Evolutionary conservation across 2,888 invertebrate species (phyloP).

Genomic region (Argynnis bischoffii): DNA sequence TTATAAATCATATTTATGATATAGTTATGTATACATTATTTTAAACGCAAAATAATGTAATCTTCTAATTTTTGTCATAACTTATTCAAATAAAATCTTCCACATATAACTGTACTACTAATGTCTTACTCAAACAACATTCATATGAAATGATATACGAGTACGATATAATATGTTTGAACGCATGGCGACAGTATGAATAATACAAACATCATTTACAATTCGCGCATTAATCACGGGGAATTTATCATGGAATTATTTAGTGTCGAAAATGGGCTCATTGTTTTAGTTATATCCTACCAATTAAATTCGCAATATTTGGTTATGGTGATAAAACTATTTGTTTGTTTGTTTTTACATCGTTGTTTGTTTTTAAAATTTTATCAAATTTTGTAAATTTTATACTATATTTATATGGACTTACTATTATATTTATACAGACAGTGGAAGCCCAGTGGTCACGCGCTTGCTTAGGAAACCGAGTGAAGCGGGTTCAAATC

Average conservation of each 20-base stretch:
- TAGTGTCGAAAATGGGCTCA: constrained; percentile 33
- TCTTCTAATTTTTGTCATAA: too few relatives aligned
- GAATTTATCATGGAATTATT: constrained; percentile 36
- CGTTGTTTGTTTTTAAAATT: not conserved
- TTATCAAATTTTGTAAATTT: not conserved
- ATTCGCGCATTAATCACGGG: constrained; percentile 33
- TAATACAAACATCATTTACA: constrained; percentile 35
- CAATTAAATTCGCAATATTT: constrained; percentile 32
- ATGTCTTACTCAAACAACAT: not conserved
- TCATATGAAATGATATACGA: constrained; percentile 22
- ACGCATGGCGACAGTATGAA: constrained; percentile 28
- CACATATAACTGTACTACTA: constrained; percentile 5
- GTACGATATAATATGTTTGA: constrained; percentile 25
- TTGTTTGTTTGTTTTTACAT: not conserved
- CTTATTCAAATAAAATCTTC: too few relatives aligned
- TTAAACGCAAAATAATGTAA: too few relatives aligned
- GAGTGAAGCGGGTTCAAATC: too few relatives aligned
- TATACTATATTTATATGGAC: too few relatives aligned
- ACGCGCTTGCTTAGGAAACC: too few relatives aligned
- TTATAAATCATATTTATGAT: too few relatives aligned
- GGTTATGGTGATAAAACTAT: constrained; percentile 17
- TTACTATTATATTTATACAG: too few relatives aligned
- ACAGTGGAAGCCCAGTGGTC: too few relatives aligned
- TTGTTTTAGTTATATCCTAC: constrained; percentile 33
- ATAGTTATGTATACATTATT: too few relatives aligned